Percentiles rank a stretch among this genome's conserved stretches.
Evolutionary conservation across 2,888 invertebrate species (phyloP).

Genomic region (Ormyrus nitidulus): DNA sequence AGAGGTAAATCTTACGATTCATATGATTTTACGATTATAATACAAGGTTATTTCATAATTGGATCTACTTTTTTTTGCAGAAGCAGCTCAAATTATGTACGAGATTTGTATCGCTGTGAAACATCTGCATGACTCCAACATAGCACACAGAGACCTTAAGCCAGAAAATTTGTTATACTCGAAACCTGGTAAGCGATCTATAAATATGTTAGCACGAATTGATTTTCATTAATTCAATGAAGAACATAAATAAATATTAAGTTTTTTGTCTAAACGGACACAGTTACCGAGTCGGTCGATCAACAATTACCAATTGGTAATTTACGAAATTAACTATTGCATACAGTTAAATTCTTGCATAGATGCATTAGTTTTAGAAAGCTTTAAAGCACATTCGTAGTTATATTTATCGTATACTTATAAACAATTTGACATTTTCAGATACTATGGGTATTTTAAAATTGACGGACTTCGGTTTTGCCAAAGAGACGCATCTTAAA

Average conservation of each 20-base stretch:
- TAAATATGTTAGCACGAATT: background rate
- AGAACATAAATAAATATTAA: conserved; percentile 1
- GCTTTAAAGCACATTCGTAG: background rate
- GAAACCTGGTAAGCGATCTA: conserved; percentile 77
- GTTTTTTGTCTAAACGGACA: conserved; percentile 25
- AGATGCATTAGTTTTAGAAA: conserved; percentile 8
- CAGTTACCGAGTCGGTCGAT: conserved; percentile 39
- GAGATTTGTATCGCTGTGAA: conserved; percentile 97
- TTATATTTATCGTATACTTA: background rate
- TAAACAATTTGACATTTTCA: conserved; percentile 60
- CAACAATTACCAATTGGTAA: conserved; percentile 48
- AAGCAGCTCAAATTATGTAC: conserved; percentile 96
- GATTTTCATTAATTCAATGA: conserved; percentile 4
- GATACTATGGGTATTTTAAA: conserved; percentile 89
- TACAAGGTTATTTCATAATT: background rate
- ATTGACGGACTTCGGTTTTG: conserved; percentile 99
- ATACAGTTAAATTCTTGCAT: too few species aligned
- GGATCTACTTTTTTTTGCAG: conserved; percentile 74
- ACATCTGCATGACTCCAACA: conserved; percentile 94
- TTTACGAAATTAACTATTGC: conserved; percentile 4
- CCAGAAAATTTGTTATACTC: conserved; percentile 97
- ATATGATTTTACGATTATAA: background rate
- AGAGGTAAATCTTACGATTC: conserved; percentile 78
- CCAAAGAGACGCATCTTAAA: conserved; percentile 92
- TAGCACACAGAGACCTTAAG: conserved; percentile 98